These are phyloP conservation scores for Pterostichus madidus DNA, from an alignment of 2,888 invertebrate species.

Conservation along the genomic window DNA sequence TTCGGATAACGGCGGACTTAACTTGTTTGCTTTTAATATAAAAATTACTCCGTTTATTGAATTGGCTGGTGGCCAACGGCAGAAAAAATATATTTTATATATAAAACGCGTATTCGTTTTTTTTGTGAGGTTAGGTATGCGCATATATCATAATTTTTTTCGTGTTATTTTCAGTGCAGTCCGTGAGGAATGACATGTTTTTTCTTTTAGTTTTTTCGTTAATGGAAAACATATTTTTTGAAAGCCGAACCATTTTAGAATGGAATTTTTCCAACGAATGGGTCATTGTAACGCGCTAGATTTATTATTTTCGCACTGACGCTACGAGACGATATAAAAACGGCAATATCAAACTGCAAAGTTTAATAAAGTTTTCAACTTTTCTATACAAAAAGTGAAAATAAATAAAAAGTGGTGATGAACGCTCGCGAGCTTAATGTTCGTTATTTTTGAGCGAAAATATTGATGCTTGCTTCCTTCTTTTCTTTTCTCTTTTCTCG, in stretches of 20 bases:
- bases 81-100: conserved; percentile 64
- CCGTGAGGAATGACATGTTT: conserved; percentile 51
- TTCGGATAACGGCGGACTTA: conserved; percentile 33
- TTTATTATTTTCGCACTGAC: conserved; percentile 65
- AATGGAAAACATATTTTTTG: conserved; percentile 64
- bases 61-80: conserved; percentile 59
- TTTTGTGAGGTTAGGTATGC: conserved; percentile 48
- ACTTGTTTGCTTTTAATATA: conserved; percentile 67
- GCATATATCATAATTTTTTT: conserved; percentile 62
- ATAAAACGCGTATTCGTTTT: conserved; percentile 56
- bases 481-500: conserved; percentile 20
- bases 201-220: conserved; percentile 54
- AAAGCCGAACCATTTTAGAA: conserved; percentile 51
- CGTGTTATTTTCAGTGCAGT: conserved; percentile 49
- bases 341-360: conserved; percentile 65
- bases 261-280: conserved; percentile 60
- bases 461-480: conserved; percentile 39
- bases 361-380: conserved; percentile 67
- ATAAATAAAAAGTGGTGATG: conserved; percentile 55
- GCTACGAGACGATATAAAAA: conserved; percentile 61
- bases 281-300: conserved; percentile 59
- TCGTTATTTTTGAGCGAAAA: conserved; percentile 59
- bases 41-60: conserved; percentile 66
- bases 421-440: conserved; percentile 58
- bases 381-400: conserved; percentile 54